These are phyloP conservation scores for Montipora capricornis DNA, from an alignment of 64 coral and sea anemone species.

Conservation along the genomic window DNA sequence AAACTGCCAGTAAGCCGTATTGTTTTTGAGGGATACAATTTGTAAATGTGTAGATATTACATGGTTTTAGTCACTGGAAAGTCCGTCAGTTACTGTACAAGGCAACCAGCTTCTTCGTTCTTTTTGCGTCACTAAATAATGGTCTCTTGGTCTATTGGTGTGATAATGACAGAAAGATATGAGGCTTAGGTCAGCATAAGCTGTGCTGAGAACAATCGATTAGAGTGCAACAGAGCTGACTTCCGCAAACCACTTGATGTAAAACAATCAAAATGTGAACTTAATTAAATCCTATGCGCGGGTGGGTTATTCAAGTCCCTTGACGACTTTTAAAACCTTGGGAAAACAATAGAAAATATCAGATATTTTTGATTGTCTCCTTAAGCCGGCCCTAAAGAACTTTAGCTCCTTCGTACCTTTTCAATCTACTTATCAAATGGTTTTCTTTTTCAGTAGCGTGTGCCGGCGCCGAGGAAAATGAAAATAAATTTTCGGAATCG, in stretches of 20 bases:
- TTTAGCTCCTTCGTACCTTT: constrained; percentile 15
- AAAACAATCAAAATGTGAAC: neutral
- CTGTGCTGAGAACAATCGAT: constrained; percentile 25
- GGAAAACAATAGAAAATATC: constrained; percentile 46
- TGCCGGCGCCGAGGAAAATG: constrained; percentile 10
- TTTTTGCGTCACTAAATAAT: neutral
- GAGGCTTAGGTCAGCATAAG: neutral
- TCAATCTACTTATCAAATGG: constrained; percentile 40
- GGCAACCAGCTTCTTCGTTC: neutral
- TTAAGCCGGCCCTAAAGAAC: constrained; percentile 20
- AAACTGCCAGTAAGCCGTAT: neutral
- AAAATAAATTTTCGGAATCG: constrained; percentile 35
- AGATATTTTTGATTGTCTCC: constrained; percentile 53
- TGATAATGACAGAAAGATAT: constrained; percentile 47
- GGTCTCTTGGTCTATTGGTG: neutral
- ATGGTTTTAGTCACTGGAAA: neutral
- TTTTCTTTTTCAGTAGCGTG: constrained; percentile 30
- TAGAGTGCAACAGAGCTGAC: neutral
- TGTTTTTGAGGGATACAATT: neutral
- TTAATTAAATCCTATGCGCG: constrained; percentile 23
- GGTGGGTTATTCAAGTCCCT: constrained; percentile 1
- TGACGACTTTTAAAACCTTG: neutral
- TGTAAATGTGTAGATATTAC: neutral
- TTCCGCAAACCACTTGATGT: constrained; percentile 18
- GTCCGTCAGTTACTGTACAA: neutral